These are phyloP conservation scores for Anguilla obscura DNA, from an alignment of 2,797 vertebrate species.

Conservation along the genomic window DNA sequence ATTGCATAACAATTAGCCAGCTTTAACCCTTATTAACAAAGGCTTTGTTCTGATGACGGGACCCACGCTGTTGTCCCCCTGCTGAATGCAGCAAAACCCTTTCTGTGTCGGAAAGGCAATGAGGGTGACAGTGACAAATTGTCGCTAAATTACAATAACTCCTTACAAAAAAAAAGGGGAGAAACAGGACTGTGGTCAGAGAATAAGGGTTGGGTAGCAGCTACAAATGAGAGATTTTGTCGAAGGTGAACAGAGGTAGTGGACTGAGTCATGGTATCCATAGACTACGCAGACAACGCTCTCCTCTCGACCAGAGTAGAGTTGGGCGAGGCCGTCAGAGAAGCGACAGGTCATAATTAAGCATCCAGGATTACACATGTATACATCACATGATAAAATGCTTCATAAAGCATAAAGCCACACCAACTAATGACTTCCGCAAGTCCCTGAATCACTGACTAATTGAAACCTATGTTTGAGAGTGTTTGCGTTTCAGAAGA, in stretches of 20 bases:
- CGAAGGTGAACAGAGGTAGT: slow-evolving; percentile 16
- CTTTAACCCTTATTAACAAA: slow-evolving; percentile 60
- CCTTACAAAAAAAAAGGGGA: slow-evolving; percentile 38
- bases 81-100: neutral
- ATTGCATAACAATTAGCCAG: slow-evolving; percentile 60
- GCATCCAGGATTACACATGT: slow-evolving; percentile 32
- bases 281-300: neutral
- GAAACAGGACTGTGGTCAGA: neutral
- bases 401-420: slow-evolving; percentile 26
- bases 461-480: slow-evolving; percentile 21
- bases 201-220: slow-evolving; percentile 28
- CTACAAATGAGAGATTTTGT: slow-evolving; percentile 28
- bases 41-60: neutral
- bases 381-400: slow-evolving; percentile 40
- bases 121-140: slow-evolving; percentile 79
- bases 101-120: slow-evolving; percentile 65
- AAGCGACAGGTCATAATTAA: slow-evolving; percentile 38
- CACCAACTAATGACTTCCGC: slow-evolving; percentile 4
- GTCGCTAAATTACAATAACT: slow-evolving; percentile 71
- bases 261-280: slow-evolving; percentile 1
- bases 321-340: slow-evolving; percentile 12
- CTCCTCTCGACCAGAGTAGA: slow-evolving; percentile 2
- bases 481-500: slow-evolving; percentile 19
- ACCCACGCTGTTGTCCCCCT: neutral
- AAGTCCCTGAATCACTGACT: neutral